Conservation (phyloP, 2,888 invertebrate species). For the Barypeithes pellucidus region DNA sequence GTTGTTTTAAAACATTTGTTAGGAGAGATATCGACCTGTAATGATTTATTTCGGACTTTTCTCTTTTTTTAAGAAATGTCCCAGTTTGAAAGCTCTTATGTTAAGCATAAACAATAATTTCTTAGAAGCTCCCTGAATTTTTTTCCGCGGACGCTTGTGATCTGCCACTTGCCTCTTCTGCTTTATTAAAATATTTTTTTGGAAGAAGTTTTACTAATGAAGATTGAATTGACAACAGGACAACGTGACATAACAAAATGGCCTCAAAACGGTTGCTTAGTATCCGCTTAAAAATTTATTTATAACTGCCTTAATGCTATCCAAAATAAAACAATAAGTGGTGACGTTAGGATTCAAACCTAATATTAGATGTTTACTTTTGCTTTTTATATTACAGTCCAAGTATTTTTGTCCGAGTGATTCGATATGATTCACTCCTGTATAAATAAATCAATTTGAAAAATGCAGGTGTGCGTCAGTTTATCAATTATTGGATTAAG, state of each 20-base stretch:
- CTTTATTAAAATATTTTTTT: too few species aligned
- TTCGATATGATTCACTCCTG: slow-evolving; percentile 44
- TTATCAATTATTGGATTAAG: slow-evolving; percentile 8
- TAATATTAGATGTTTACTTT: slow-evolving; percentile 53
- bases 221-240: background rate
- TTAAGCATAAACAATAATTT: too few species aligned
- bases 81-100: too few species aligned
- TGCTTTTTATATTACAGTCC: slow-evolving; percentile 51
- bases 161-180: too few species aligned
- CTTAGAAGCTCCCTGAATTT: too few species aligned
- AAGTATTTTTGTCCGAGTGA: slow-evolving; percentile 51
- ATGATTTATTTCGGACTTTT: too few species aligned
- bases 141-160: too few species aligned
- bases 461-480: slow-evolving; percentile 28
- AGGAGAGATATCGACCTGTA: too few species aligned
- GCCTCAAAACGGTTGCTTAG: background rate
- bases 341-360: slow-evolving; percentile 40
- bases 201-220: too few species aligned
- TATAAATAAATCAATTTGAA: slow-evolving; percentile 34
- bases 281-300: background rate
- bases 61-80: too few species aligned
- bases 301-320: slow-evolving; percentile 8
- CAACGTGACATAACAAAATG: background rate
- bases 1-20: too few species aligned
- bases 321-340: slow-evolving; percentile 25